Evolutionary conservation across 2,113 vertebrate genomes (phyloP).

Genomic region (Embiotoca jacksoni): DNA sequence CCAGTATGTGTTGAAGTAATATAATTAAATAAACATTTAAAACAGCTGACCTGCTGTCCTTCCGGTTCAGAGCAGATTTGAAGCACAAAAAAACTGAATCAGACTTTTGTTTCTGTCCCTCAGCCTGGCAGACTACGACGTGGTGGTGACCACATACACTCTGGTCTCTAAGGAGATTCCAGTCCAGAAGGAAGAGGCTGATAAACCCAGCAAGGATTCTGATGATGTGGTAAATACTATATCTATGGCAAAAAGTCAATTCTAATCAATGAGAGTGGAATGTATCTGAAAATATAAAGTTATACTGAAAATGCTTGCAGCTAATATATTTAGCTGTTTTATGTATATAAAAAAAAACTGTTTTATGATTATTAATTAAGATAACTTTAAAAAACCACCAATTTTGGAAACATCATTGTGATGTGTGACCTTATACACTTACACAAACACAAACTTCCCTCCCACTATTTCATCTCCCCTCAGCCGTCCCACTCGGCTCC

Average conservation of each 20-base stretch:
- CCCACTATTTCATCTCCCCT: not conserved
- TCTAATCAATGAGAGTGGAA: not conserved
- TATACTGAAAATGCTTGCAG: not conserved
- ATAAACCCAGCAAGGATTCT: conserved; percentile 76
- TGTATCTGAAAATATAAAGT: not conserved
- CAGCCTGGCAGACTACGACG: conserved; percentile 90
- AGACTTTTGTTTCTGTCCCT: conserved; percentile 6
- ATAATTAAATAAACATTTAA: too few relatives aligned
- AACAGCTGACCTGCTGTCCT: not conserved
- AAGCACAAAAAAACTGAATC: not conserved
- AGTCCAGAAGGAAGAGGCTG: conserved; percentile 85
- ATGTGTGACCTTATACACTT: too few relatives aligned
- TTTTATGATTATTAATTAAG: too few relatives aligned
- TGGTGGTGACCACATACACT: conserved; percentile 95
- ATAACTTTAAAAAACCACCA: too few relatives aligned
- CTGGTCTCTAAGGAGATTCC: conserved; percentile 93
- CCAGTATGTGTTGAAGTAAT: too few relatives aligned
- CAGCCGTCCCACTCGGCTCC: conserved; percentile 73
- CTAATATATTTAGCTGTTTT: too few relatives aligned
- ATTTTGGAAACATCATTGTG: too few relatives aligned
- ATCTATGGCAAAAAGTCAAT: not conserved
- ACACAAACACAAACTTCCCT: not conserved
- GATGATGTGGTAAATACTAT: conserved; percentile 74
- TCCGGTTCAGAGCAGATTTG: not conserved
- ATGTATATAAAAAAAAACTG: too few relatives aligned